Conservation (phyloP, 2,113 vertebrate genomes). For the Struthio camelus region DNA sequence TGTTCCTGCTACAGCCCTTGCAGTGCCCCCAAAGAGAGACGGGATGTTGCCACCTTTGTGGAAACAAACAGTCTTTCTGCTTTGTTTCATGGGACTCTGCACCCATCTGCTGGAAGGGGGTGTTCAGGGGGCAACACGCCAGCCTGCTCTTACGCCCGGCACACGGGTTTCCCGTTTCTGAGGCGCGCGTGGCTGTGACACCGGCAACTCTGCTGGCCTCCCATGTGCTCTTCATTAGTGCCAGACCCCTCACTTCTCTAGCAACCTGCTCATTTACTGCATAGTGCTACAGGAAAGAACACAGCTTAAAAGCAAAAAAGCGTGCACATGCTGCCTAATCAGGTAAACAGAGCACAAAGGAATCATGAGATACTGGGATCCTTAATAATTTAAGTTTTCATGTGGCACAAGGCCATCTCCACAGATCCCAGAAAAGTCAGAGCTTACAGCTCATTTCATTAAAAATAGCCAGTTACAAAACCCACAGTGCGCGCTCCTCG, state of each 20-base stretch:
- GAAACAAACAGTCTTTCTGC: background rate
- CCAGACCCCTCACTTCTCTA: background rate
- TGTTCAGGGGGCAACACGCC: background rate
- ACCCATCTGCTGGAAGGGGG: background rate
- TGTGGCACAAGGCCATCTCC: background rate
- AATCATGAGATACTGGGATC: background rate
- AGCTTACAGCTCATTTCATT: background rate
- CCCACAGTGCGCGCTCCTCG: background rate
- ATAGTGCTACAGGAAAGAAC: background rate
- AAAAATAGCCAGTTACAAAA: background rate
- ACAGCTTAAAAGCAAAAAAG: background rate
- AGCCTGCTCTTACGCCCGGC: background rate
- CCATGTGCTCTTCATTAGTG: background rate
- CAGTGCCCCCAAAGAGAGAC: background rate
- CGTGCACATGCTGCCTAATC: background rate
- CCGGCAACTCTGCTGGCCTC: background rate
- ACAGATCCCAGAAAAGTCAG: background rate
- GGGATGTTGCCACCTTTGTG: background rate
- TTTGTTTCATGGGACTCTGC: background rate
- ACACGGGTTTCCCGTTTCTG: background rate
- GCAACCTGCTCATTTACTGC: background rate
- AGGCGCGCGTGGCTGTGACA: background rate
- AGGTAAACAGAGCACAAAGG: background rate
- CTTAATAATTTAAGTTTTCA: background rate
- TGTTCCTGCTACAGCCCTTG: background rate